A percentile compares a stretch with the other conserved stretches of the same genome.
Conservation (phyloP, 2,888 invertebrate genomes). For the Melanostoma mellinum region DNA sequence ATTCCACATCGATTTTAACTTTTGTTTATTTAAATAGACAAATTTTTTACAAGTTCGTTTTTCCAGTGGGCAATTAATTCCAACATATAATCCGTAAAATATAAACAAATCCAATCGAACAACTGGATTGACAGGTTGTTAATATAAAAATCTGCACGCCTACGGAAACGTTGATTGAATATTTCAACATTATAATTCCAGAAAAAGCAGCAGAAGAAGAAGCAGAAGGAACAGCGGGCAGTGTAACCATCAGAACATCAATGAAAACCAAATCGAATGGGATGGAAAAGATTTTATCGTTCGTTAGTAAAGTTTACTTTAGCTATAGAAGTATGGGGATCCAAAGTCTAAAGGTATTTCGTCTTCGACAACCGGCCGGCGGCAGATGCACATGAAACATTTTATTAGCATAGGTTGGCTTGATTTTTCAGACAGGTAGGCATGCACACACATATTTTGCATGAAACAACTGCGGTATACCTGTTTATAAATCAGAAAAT, state of each 20-base stretch:
- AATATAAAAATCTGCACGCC: slow-evolving; percentile 52
- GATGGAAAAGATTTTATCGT: slow-evolving; percentile 46
- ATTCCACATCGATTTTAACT: slow-evolving; percentile 33
- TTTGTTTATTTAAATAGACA: slow-evolving; percentile 39
- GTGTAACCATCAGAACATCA: slow-evolving; percentile 8
- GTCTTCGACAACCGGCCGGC: neutral
- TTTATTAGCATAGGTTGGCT: slow-evolving; percentile 20
- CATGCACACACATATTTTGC: slow-evolving; percentile 5
- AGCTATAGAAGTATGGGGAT: neutral
- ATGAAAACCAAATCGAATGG: slow-evolving; percentile 42
- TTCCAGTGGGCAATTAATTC: slow-evolving; percentile 54
- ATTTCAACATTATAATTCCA: slow-evolving; percentile 55
- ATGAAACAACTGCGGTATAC: neutral
- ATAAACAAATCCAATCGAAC: slow-evolving; percentile 45
- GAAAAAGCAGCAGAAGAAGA: neutral
- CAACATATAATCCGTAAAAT: slow-evolving; percentile 61
- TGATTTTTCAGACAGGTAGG: slow-evolving; percentile 11
- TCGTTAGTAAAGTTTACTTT: slow-evolving; percentile 22
- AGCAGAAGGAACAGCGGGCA: slow-evolving; percentile 28
- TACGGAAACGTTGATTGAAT: slow-evolving; percentile 59
- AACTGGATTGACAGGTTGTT: slow-evolving; percentile 42
- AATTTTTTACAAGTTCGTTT: slow-evolving; percentile 6
- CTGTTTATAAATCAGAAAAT: neutral
- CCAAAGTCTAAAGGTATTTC: neutral
- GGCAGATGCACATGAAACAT: slow-evolving; percentile 12